These are phyloP conservation scores for Gorsachius magnificus DNA, from an alignment of 2,797 vertebrate genomes.

Conservation along the genomic window DNA sequence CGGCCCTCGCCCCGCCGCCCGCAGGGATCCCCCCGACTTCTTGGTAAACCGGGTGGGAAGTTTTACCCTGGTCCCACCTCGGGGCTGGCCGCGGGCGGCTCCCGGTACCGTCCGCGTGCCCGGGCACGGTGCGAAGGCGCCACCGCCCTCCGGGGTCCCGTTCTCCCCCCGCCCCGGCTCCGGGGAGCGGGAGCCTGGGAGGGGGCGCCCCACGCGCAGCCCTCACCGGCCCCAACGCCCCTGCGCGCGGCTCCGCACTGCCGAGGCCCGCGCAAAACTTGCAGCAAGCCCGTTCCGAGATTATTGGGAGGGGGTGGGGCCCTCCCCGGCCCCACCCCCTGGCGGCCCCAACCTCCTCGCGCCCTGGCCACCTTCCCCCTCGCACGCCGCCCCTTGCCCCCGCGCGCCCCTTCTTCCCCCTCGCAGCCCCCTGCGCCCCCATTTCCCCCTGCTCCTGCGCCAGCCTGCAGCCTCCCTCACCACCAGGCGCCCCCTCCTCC, in stretches of 20 bases:
- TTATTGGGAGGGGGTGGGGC: too few relatives aligned
- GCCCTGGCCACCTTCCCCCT: neutral
- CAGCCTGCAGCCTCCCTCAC: neutral
- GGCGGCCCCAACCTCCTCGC: too few relatives aligned
- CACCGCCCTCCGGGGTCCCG: neutral
- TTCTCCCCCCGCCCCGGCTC: too few relatives aligned
- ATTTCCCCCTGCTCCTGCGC: neutral
- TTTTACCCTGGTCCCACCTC: neutral
- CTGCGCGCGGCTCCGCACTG: neutral
- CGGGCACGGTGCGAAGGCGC: neutral
- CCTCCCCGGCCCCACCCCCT: too few relatives aligned
- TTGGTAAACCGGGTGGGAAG: neutral
- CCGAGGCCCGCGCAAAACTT: neutral
- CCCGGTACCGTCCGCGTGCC: accelerated
- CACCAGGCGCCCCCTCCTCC: neutral
- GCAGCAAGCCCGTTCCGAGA: accelerated
- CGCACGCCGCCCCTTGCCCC: too few relatives aligned
- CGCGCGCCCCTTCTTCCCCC: neutral
- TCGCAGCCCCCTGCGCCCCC: too few relatives aligned
- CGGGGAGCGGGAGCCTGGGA: neutral
- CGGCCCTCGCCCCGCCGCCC: neutral
- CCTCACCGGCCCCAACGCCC: neutral
- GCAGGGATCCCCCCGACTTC: accelerated
- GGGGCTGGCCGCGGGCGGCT: neutral
- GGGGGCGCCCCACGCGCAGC: neutral